Percentiles rank a stretch among this genome's conserved stretches.
Conservation (phyloP, 2,797 vertebrate species). For the Nasua narica region DNA sequence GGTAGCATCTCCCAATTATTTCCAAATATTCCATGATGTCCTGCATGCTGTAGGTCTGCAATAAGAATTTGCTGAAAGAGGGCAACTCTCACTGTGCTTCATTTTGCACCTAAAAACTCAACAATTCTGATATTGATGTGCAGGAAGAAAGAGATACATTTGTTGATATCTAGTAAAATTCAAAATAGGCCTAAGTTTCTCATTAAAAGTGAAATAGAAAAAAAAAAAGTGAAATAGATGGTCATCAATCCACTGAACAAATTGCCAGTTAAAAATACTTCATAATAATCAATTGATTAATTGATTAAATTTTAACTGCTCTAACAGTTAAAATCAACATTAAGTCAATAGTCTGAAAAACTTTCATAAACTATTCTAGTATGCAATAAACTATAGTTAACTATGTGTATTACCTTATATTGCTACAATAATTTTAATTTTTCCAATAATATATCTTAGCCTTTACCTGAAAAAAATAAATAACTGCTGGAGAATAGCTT, state of each 20-base stretch:
- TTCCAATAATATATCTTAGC: neutral
- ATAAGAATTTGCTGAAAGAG: neutral
- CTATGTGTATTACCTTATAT: neutral
- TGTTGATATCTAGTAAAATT: neutral
- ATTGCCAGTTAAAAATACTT: neutral
- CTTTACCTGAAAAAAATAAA: neutral
- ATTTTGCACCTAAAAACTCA: neutral
- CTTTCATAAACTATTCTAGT: neutral
- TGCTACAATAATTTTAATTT: neutral
- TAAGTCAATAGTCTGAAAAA: neutral
- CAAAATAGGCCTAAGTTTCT: neutral
- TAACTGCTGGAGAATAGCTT: neutral
- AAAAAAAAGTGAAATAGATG: no score
- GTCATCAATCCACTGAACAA: neutral
- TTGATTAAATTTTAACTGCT: no score
- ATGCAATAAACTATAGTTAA: neutral
- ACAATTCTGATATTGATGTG: neutral
- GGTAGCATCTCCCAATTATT: neutral
- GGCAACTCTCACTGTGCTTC: neutral
- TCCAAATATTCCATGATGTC: neutral
- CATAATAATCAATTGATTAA: neutral
- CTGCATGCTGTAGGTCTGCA: neutral
- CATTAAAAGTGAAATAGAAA: slow-evolving; percentile 12
- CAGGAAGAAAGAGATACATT: neutral
- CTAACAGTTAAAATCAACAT: neutral